Conservation (phyloP, 2,888 invertebrate genomes). For the Ophion ellenae region DNA sequence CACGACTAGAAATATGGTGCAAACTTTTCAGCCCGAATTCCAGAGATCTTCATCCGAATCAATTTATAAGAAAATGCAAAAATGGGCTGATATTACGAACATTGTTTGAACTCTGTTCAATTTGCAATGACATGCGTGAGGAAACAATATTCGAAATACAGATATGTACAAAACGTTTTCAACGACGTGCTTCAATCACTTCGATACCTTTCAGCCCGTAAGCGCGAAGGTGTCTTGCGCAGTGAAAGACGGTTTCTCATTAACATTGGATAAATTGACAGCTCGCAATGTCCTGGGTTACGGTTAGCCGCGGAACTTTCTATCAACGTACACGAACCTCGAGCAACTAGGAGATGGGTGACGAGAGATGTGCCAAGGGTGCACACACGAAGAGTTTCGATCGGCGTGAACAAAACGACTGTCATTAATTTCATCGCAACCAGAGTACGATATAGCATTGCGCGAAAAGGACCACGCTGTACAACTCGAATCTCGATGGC, state of each 20-base stretch:
- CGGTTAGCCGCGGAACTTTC: conserved; percentile 34
- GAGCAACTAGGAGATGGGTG: conserved; percentile 6
- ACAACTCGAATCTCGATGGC: conserved; percentile 68
- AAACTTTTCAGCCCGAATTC: not conserved
- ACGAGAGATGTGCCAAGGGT: conserved; percentile 42
- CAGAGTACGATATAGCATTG: conserved; percentile 15
- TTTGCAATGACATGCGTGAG: no score
- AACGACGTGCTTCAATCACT: not conserved
- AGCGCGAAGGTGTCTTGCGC: conserved; percentile 51
- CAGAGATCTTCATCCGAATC: not conserved
- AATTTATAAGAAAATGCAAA: not conserved
- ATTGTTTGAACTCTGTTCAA: not conserved
- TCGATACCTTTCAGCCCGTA: conserved; percentile 10
- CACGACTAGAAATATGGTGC: no score
- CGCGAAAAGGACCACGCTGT: conserved; percentile 24
- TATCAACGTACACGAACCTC: conserved; percentile 20
- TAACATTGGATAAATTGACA: conserved; percentile 62
- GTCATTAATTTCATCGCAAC: conserved; percentile 58
- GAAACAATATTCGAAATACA: no score
- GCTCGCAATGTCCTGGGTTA: conserved; percentile 30
- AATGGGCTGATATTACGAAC: not conserved
- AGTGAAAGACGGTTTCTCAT: conserved; percentile 74
- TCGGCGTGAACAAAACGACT: conserved; percentile 42
- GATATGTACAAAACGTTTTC: no score
- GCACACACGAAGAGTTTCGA: conserved; percentile 44